Base-by-base conservation (phyloP, 2,797 vertebrate genomes). In the Bovichtus diacanthus region DNA sequence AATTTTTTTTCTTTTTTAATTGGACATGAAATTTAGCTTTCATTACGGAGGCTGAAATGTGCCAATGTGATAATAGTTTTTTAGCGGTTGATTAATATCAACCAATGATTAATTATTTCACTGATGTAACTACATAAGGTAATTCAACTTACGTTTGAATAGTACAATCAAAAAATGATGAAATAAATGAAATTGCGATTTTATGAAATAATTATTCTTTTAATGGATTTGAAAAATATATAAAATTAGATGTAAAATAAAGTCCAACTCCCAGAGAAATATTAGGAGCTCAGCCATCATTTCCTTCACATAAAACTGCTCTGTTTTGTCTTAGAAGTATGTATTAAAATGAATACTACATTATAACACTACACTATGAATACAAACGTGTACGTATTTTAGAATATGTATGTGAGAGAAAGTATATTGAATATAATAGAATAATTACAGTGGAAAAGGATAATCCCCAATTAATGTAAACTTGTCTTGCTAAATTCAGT, bases 41-140 rank as follows among this genome's bases (percentile, higher is more conserved):
- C 15, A 23, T 34, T 55, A 61, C 2, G 9, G 75, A 46, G 54
- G 70, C 49, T 46, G 29, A 69, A 65, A 55, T 65, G 3, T 29
- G 59, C 29, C 46, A 56, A 49, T 62, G 3, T 4, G 18, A 64
- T 9, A 10, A 47, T 46, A 64, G 1, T 3, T 21, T 47, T 39
- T 64, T 4, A 2, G 10, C 15, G 5, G 0, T 11, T 13, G 3
- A 31, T 31, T 43, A 21, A 55, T 43, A 21, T 29, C 15, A 51
- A 38, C 23, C 2, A 21, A 21, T 18, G 31, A 31, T 29, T 19
- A 12, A 38, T 25, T 7, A 25, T 25, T 25, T 36, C 18, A 25
- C 46, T 18, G 3, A 21, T 12, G 3, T 7, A n/a, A 46, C 12
- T 62, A 44, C 21, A 10, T 31, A 13, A n/a, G 18, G 16, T 11